These are phyloP conservation scores for Empis livida DNA, from an alignment of 2,888 invertebrate genomes.

Conservation along the genomic window DNA sequence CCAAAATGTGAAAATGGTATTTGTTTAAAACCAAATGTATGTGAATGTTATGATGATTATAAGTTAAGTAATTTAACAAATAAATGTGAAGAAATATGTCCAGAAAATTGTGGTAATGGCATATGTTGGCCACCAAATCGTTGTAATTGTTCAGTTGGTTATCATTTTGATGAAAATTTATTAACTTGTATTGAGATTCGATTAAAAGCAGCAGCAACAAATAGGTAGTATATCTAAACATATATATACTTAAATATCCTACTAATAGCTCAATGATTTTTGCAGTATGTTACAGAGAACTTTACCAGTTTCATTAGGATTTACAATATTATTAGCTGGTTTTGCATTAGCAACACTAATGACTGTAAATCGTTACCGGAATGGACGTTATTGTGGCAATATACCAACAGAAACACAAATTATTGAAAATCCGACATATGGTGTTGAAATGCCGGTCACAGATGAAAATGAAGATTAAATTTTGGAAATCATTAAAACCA, in stretches of 20 bases:
- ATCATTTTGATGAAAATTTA: background rate
- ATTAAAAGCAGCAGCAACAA: background rate
- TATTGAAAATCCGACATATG: conserved; percentile 27
- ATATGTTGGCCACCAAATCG: conserved; percentile 5
- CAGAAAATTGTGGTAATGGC: conserved; percentile 8
- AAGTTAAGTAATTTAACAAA: conserved; percentile 8
- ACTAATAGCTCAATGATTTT: no score
- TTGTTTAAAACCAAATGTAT: conserved; percentile 31
- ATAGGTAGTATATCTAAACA: background rate
- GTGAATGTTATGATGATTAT: conserved; percentile 34
- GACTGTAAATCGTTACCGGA: background rate
- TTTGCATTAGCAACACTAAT: background rate
- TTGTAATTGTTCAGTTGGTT: background rate
- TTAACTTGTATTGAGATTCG: background rate
- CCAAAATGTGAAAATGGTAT: conserved; percentile 30
- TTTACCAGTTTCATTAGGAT: background rate
- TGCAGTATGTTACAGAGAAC: background rate
- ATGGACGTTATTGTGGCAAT: background rate
- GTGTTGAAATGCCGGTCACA: conserved; percentile 17
- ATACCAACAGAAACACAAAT: conserved; percentile 8
- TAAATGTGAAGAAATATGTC: background rate
- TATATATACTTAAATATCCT: no score
- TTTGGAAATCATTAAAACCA: no score
- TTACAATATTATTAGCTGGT: background rate
- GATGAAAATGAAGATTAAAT: background rate